phyloP scores from a whole-genome alignment of 2,113 vertebrate genomes.

The Corydoras maculifer region DNA sequence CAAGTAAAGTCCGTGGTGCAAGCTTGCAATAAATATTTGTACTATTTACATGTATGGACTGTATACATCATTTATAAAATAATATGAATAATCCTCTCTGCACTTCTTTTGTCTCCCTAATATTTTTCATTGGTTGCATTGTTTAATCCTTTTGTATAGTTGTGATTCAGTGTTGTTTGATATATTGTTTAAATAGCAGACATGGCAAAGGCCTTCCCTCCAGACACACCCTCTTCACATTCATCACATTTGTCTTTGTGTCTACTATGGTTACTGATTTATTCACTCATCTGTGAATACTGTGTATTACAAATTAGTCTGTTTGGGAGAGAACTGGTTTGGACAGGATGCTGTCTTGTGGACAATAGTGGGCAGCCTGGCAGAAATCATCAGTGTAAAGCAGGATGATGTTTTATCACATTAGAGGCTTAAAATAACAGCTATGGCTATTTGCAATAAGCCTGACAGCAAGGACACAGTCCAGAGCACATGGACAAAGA shows the following conservation, averaged over 20 bases:
- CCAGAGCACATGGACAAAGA: constrained; percentile 6
- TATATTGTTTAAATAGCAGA: too few species aligned
- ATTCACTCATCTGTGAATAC: constrained; percentile 19
- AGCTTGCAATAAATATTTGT: too few species aligned
- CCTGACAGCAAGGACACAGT: constrained; percentile 20
- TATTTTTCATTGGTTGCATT: too few species aligned
- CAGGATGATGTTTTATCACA: constrained; percentile 29
- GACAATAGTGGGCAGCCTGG: constrained; percentile 5
- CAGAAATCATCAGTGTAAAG: constrained; percentile 20
- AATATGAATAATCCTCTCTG: too few species aligned
- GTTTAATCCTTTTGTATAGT: too few species aligned
- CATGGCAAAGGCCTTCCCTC: too few species aligned
- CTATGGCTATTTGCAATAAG: constrained; percentile 12
- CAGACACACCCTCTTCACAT: too few species aligned
- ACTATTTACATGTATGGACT: too few species aligned
- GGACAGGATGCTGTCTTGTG: not conserved
- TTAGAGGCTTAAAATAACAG: constrained; percentile 41
- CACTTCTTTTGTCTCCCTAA: too few species aligned
- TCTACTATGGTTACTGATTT: constrained; percentile 17
- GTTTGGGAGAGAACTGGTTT: not conserved
- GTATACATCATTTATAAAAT: too few species aligned
- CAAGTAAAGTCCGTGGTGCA: too few species aligned
- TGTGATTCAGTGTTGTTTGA: too few species aligned
- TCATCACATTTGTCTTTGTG: not conserved
- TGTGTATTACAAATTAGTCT: constrained; percentile 8